Conservation (phyloP, 2,113 vertebrate species). For the Todiramphus chloris region DNA sequence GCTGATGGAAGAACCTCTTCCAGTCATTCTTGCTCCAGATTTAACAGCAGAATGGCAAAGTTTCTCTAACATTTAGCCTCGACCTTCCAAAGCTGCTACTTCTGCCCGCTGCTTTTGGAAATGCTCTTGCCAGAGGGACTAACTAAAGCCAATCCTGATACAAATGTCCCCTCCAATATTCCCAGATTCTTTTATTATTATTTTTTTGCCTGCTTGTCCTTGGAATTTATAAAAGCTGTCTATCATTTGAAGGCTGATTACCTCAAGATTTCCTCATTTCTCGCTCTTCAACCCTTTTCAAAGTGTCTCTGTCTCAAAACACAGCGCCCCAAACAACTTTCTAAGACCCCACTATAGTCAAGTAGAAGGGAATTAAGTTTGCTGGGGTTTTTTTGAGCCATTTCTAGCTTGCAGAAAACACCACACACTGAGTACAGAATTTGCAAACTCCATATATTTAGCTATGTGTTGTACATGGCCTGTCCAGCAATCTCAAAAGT, state of each 20-base stretch:
- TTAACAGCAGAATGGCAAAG: not conserved
- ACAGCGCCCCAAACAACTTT: not conserved
- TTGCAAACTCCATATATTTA: not conserved
- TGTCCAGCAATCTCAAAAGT: conserved; percentile 20
- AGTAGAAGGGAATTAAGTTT: not conserved
- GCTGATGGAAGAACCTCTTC: not conserved
- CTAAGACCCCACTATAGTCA: not conserved
- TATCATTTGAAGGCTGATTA: not conserved
- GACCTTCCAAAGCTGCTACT: not conserved
- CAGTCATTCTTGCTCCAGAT: not conserved
- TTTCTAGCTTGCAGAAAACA: not conserved
- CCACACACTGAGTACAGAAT: not conserved
- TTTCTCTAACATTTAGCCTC: not conserved
- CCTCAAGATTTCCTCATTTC: not conserved
- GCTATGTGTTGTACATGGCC: not conserved
- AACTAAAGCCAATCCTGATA: not conserved
- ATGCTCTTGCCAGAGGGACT: not conserved
- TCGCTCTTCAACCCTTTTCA: not conserved
- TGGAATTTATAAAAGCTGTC: not conserved
- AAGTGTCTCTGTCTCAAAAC: not conserved
- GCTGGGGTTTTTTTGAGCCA: not conserved
- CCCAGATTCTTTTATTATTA: not conserved
- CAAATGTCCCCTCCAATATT: accelerated
- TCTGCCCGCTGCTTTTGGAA: not conserved
- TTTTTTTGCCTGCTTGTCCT: not conserved